phyloP scores from a whole-genome alignment of 2,113 vertebrate species.

The Donacobius atricapilla region DNA sequence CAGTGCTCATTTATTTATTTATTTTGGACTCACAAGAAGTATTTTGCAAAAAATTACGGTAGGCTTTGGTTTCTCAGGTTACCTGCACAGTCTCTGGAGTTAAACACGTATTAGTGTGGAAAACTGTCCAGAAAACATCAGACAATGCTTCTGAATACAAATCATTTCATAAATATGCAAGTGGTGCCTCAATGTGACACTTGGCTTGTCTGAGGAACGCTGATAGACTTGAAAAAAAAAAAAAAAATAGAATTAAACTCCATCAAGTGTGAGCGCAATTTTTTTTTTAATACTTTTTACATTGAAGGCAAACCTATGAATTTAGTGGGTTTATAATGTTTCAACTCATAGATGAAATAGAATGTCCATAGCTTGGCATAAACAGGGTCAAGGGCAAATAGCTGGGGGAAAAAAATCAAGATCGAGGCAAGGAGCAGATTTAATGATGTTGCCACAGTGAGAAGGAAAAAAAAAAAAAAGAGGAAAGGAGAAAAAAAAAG shows the following conservation, averaged over 20 bases:
- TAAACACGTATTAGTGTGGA: neutral
- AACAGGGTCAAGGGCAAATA: neutral
- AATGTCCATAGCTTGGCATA: neutral
- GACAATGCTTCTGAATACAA: slow-evolving; percentile 11
- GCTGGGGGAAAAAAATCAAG: neutral
- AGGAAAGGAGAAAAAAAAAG: fast-evolving
- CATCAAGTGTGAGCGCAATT: neutral
- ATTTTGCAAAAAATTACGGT: neutral
- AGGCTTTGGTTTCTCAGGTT: neutral
- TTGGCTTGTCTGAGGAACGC: slow-evolving; percentile 29
- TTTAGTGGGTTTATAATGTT: neutral
- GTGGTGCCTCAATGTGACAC: slow-evolving; percentile 40
- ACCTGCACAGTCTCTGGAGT: neutral
- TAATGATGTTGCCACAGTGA: neutral
- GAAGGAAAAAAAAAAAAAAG: neutral
- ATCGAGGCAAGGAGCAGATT: neutral
- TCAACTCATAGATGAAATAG: neutral
- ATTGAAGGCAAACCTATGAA: neutral
- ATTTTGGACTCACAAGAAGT: neutral
- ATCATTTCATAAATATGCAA: slow-evolving; percentile 42
- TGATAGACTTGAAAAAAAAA: neutral
- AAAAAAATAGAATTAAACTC: neutral
- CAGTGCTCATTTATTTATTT: neutral
- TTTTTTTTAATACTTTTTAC: neutral
- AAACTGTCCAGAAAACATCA: slow-evolving; percentile 24